A percentile compares a stretch with the other conserved stretches of the same genome.
These are phyloP conservation scores for Ceyx erithaca DNA, from an alignment of 2,797 vertebrate genomes.

Conservation along the genomic window DNA sequence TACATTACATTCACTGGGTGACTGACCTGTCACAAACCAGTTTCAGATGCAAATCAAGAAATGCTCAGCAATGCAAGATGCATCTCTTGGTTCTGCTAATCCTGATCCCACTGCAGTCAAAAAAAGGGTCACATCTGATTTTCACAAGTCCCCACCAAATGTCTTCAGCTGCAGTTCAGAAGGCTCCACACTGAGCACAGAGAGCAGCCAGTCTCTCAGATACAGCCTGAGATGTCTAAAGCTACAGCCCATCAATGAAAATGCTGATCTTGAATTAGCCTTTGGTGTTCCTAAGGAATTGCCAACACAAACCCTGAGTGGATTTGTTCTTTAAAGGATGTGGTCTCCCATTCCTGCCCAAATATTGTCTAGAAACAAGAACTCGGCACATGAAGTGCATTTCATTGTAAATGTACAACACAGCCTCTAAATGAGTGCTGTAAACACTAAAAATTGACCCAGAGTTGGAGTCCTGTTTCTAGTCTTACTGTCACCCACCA, in stretches of 20 bases:
- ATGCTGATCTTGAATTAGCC: background rate
- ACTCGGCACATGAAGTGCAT: background rate
- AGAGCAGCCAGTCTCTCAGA: background rate
- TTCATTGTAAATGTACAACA: background rate
- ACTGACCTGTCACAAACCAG: slow-evolving; percentile 34
- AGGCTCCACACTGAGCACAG: background rate
- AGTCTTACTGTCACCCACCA: background rate
- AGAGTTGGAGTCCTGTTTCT: background rate
- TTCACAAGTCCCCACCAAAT: background rate
- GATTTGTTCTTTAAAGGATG: slow-evolving; percentile 26
- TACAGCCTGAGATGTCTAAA: background rate
- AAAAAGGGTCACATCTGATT: background rate
- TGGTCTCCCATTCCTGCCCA: slow-evolving; percentile 1
- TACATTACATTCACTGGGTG: slow-evolving; percentile 6
- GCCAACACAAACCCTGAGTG: background rate
- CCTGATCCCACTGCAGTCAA: background rate
- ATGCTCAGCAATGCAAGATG: background rate
- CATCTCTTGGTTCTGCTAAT: slow-evolving; percentile 13
- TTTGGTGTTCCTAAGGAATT: background rate
- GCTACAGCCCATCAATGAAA: background rate
- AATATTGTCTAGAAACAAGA: background rate
- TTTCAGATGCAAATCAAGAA: slow-evolving; percentile 45
- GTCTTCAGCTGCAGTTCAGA: background rate
- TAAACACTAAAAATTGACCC: background rate
- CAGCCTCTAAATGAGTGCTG: background rate